These are phyloP conservation scores for Dicentrarchus labrax DNA, from an alignment of 2,113 vertebrate genomes.

Conservation along the genomic window DNA sequence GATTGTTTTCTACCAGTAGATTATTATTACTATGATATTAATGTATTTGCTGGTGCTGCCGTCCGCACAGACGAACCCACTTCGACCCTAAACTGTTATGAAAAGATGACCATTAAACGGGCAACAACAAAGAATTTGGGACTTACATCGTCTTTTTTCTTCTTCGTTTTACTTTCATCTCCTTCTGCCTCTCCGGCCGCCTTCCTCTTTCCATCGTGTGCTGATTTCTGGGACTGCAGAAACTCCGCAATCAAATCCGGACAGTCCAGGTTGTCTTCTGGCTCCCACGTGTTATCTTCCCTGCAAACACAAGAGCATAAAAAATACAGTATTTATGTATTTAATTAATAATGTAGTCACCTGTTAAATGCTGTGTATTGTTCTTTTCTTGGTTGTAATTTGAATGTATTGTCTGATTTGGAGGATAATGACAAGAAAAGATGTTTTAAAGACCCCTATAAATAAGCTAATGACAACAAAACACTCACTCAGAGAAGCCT, in stretches of 20 bases:
- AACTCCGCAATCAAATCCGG: slow-evolving; percentile 97
- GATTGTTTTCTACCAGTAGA: background rate
- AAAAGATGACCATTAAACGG: background rate
- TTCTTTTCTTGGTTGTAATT: background rate
- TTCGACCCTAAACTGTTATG: background rate
- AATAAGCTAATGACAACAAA: background rate
- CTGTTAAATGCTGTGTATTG: background rate
- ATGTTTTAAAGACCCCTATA: too few species aligned
- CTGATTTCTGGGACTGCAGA: slow-evolving; percentile 93
- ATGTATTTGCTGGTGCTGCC: background rate
- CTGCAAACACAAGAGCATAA: slow-evolving; percentile 77
- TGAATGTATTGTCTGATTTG: background rate
- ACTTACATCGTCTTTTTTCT: slow-evolving; percentile 96
- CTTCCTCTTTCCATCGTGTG: slow-evolving; percentile 94
- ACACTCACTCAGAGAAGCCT: slow-evolving; percentile 93
- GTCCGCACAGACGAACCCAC: background rate
- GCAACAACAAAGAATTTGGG: background rate
- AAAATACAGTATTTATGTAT: background rate
- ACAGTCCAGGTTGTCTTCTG: slow-evolving; percentile 97
- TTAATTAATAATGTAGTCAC: background rate
- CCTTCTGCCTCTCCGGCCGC: slow-evolving; percentile 89
- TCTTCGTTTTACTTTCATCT: slow-evolving; percentile 95
- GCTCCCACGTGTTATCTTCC: slow-evolving; percentile 99
- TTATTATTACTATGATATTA: background rate
- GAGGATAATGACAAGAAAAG: background rate